phyloP scores from a whole-genome alignment of 2,888 invertebrate species.

The Drosophila maculinotata region DNA sequence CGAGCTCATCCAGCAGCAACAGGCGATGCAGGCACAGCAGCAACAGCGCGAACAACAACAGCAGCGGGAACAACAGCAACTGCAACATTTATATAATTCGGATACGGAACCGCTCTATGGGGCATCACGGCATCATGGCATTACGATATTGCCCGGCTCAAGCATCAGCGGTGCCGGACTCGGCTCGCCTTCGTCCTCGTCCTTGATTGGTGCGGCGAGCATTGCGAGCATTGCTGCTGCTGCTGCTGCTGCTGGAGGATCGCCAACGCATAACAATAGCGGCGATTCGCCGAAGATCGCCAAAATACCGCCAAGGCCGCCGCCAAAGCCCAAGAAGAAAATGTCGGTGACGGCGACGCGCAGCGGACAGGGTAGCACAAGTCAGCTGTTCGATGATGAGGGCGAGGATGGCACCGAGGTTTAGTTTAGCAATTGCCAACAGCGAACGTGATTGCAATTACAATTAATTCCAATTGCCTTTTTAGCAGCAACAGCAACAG shows the following conservation, averaged over 20 bases:
- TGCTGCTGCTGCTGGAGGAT: background rate
- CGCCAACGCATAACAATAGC: conserved; percentile 35
- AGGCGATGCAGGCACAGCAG: conserved; percentile 63
- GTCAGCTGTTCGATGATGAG: conserved; percentile 94
- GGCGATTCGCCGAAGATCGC: conserved; percentile 82
- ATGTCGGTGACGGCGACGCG: conserved; percentile 88
- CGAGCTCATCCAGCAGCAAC: conserved; percentile 79
- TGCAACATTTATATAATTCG: conserved; percentile 58
- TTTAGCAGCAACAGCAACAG: conserved; percentile 20
- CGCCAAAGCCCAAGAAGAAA: conserved; percentile 93
- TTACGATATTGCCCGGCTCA: conserved; percentile 82
- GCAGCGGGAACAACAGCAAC: conserved; percentile 65
- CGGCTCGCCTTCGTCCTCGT: conserved; percentile 32
- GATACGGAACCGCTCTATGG: conserved; percentile 83
- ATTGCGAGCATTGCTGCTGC: background rate
- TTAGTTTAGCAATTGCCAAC: conserved; percentile 82
- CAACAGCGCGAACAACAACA: conserved; percentile 58
- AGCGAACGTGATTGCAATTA: conserved; percentile 20
- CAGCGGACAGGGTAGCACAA: conserved; percentile 86
- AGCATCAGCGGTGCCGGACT: conserved; percentile 59
- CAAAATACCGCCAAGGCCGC: conserved; percentile 93
- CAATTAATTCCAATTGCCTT: conserved; percentile 46
- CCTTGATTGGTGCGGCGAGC: conserved; percentile 2
- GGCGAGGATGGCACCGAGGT: conserved; percentile 96
- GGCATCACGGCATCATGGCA: conserved; percentile 77